Evolutionary conservation across 1,140 invertebrate genomes (phyloP).

Genomic region (Drosophila mayri): DNA sequence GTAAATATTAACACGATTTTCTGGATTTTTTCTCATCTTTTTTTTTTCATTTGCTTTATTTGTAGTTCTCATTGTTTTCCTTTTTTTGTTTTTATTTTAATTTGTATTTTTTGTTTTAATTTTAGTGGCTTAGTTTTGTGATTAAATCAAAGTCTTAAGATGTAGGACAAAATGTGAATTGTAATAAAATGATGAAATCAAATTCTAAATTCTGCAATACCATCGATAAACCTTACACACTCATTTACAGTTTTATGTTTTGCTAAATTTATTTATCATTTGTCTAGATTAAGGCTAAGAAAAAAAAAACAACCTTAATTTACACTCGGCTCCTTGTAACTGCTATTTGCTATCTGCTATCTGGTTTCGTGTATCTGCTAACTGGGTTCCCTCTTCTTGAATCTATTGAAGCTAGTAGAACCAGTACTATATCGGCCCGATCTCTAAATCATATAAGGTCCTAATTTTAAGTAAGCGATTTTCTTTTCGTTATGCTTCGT

Average conservation of each 20-base stretch:
- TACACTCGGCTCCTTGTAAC: constrained; percentile 49
- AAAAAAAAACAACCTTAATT: constrained; percentile 77
- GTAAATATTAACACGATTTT: constrained; percentile 54
- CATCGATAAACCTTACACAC: constrained; percentile 33
- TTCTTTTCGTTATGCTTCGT: constrained; percentile 65
- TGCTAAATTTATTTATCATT: constrained; percentile 58
- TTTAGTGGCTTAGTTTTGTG: constrained; percentile 50
- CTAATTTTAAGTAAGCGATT: constrained; percentile 67
- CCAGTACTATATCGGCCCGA: constrained; percentile 9
- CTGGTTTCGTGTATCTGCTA: constrained; percentile 11
- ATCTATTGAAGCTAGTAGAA: constrained; percentile 46
- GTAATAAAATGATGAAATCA: constrained; percentile 32
- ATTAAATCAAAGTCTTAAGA: constrained; percentile 57
- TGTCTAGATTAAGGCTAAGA: constrained; percentile 64
- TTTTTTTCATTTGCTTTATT: constrained; percentile 32
- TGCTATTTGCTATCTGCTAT: constrained; percentile 24
- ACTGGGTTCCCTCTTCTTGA: constrained; percentile 3
- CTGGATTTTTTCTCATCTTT: constrained; percentile 4
- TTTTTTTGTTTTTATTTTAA: constrained; percentile 13
- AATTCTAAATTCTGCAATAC: constrained; percentile 43
- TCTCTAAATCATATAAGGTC: constrained; percentile 67
- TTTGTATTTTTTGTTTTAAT: constrained; percentile 12
- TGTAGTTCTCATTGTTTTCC: constrained; percentile 8
- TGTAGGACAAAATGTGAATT: constrained; percentile 41
- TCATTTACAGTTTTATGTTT: constrained; percentile 49